These are phyloP conservation scores for Pseudococcus viburni DNA, from an alignment of 2,888 invertebrate genomes.

Conservation along the genomic window DNA sequence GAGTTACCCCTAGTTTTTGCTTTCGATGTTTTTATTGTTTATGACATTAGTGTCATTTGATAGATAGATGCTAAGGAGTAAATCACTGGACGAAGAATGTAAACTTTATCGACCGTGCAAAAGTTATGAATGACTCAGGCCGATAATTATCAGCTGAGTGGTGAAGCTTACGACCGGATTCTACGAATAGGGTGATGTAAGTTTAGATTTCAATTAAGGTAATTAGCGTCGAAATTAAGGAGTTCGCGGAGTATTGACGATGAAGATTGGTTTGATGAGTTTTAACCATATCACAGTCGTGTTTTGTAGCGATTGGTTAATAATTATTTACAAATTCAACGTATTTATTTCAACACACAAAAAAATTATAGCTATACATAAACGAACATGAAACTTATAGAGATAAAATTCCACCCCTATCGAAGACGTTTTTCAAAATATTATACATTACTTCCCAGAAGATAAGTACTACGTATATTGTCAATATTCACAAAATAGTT, in stretches of 20 bases:
- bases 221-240: not conserved
- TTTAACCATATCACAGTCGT: not conserved
- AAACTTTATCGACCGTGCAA: conserved; percentile 46
- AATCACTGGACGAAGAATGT: conserved; percentile 43
- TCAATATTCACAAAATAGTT: not conserved
- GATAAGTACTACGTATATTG: not conserved
- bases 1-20: conserved; percentile 47
- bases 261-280: not conserved
- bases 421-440: not conserved
- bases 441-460: not conserved
- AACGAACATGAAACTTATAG: not conserved
- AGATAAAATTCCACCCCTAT: not conserved
- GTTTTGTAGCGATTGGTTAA: not conserved
- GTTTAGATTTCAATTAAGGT: conserved; percentile 5
- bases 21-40: conserved; percentile 56
- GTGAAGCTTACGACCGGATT: not conserved
- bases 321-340: conserved; percentile 12
- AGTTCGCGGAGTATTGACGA: not conserved
- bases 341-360: not conserved
- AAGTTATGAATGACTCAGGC: conserved; percentile 54
- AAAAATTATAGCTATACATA: not conserved
- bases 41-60: conserved; percentile 56
- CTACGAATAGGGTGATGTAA: not conserved
- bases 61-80: conserved; percentile 50
- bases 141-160: conserved; percentile 36